phyloP scores from a whole-genome alignment of 2,888 invertebrate genomes.

The Dasysyrphus tricinctus region DNA sequence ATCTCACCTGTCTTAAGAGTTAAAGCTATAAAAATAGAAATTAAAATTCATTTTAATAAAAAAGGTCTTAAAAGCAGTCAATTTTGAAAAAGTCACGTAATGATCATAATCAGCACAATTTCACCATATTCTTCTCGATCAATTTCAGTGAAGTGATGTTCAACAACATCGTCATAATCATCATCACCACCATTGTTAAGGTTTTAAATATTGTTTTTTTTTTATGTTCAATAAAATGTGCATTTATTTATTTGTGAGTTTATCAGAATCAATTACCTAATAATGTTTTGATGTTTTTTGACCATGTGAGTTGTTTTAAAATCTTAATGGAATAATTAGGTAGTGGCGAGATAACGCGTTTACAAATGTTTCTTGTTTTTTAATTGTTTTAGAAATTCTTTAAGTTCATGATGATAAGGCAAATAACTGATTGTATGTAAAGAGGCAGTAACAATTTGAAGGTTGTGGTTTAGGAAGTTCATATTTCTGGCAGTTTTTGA shows the following conservation, averaged over 20 bases:
- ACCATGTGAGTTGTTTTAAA: constrained; percentile 51
- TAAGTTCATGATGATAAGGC: constrained; percentile 40
- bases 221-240: not conserved
- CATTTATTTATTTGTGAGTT: not conserved
- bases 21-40: constrained; percentile 46
- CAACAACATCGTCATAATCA: not conserved
- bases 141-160: not conserved
- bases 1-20: constrained; percentile 15
- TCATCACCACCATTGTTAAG: not conserved
- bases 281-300: constrained; percentile 17
- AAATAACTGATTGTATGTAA: not conserved
- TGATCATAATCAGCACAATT: constrained; percentile 8
- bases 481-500: not conserved
- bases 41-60: constrained; percentile 7
- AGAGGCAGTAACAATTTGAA: constrained; percentile 41
- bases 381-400: constrained; percentile 36
- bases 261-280: not conserved
- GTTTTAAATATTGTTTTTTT: not conserved
- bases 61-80: not conserved
- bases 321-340: constrained; percentile 30
- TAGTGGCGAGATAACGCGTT: not conserved
- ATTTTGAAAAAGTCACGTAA: constrained; percentile 19
- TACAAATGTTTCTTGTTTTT: constrained; percentile 5
- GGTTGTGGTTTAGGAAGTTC: constrained; percentile 53
- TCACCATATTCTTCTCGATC: constrained; percentile 12